Percentiles rank a stretch among this genome's conserved stretches.
phyloP scores from a whole-genome alignment of 1,140 invertebrate genomes.

The Leptoteleia sp. region DNA sequence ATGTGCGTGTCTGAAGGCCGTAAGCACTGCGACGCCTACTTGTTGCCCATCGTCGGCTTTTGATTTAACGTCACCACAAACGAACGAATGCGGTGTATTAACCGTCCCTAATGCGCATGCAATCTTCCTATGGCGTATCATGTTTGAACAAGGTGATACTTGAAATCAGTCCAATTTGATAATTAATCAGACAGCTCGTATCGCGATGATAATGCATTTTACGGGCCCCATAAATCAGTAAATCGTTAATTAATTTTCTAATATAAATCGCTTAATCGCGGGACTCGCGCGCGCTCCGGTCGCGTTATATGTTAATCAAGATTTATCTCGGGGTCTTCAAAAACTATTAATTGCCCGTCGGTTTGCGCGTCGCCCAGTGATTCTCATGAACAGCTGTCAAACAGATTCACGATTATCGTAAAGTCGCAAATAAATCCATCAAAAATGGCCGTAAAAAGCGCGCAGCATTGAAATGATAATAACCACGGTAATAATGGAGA shows the following conservation, averaged over 20 bases:
- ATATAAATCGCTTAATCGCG: constrained; percentile 33
- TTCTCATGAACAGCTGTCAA: constrained; percentile 44
- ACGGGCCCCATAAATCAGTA: constrained; percentile 31
- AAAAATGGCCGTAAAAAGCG: constrained; percentile 54
- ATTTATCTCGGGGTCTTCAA: constrained; percentile 13
- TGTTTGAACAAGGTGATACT: constrained; percentile 63
- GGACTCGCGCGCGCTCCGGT: not conserved
- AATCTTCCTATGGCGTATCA: constrained; percentile 48
- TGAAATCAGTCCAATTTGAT: constrained; percentile 60
- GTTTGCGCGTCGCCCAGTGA: constrained; percentile 6
- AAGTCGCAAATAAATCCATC: constrained; percentile 59
- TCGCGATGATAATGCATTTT: constrained; percentile 36
- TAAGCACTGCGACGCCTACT: constrained; percentile 76
- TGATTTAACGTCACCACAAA: constrained; percentile 78
- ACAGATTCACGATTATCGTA: constrained; percentile 59
- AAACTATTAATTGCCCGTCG: constrained; percentile 5
- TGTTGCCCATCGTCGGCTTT: constrained; percentile 78
- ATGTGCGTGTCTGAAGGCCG: constrained; percentile 78
- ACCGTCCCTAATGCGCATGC: constrained; percentile 62
- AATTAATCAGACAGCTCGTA: constrained; percentile 58
- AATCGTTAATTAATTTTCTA: constrained; percentile 40
- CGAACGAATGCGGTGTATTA: constrained; percentile 72
- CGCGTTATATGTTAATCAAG: constrained; percentile 31
- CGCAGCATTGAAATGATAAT: constrained; percentile 49
- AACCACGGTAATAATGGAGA: constrained; percentile 47